Conservation (phyloP, 2,888 invertebrate genomes). For the Amblyteles armatorius region DNA sequence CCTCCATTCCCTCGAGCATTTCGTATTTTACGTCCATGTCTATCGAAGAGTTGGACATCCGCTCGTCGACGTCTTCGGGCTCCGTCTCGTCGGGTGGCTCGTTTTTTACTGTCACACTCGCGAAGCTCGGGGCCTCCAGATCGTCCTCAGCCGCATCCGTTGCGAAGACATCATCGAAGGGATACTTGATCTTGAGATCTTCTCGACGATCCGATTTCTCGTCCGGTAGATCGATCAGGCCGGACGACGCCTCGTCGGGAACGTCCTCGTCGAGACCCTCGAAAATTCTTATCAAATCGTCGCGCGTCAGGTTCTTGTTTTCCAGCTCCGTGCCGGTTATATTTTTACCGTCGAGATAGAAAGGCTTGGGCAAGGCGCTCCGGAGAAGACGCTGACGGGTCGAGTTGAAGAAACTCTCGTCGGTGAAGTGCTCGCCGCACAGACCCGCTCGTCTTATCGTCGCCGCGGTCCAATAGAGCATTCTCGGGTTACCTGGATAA, state of each 20-base stretch:
- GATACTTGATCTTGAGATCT: conserved; percentile 14
- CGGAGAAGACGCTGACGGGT: conserved; percentile 43
- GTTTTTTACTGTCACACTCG: conserved; percentile 4
- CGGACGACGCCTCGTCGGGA: background rate
- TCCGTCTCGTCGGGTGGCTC: background rate
- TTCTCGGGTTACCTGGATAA: conserved; percentile 33
- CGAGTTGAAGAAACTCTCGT: conserved; percentile 39
- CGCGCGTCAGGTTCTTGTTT: background rate
- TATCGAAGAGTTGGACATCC: background rate
- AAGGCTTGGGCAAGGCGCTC: conserved; percentile 36
- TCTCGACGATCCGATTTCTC: background rate
- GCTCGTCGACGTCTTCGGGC: background rate
- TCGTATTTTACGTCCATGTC: background rate
- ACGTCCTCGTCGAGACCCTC: conserved; percentile 2
- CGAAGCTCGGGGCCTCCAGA: background rate
- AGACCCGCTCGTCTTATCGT: conserved; percentile 45
- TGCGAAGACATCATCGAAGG: conserved; percentile 4
- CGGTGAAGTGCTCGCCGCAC: conserved; percentile 47
- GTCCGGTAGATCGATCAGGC: conserved; percentile 13
- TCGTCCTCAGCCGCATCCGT: background rate
- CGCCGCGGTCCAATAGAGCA: conserved; percentile 29
- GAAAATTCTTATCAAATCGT: conserved; percentile 13
- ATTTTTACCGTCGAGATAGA: conserved; percentile 21
- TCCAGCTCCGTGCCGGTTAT: background rate
- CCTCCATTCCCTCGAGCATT: background rate